Evolutionary conservation across 53 echinoderm and acorn worm genomes (phyloP).

Genomic region (Stichopus horrens): DNA sequence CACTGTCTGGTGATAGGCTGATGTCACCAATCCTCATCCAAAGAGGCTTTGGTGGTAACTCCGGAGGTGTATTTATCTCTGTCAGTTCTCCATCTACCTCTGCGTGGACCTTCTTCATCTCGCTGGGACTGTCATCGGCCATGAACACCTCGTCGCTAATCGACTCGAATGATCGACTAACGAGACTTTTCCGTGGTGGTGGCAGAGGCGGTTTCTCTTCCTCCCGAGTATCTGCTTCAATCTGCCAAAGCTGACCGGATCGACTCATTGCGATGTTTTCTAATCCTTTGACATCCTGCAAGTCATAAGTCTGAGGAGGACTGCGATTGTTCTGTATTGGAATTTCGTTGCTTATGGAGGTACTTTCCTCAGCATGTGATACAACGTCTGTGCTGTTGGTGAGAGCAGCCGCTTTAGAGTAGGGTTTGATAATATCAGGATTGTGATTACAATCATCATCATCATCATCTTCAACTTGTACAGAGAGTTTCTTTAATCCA

Average conservation of each 20-base stretch:
- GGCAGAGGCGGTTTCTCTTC: constrained; percentile 11
- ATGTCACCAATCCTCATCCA: constrained; percentile 42
- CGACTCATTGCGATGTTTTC: not conserved
- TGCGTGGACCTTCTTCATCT: not conserved
- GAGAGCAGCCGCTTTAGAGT: not conserved
- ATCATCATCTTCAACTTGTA: not conserved
- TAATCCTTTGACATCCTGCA: not conserved
- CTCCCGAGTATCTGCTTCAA: not conserved
- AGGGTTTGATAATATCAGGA: not conserved
- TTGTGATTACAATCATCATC: not conserved
- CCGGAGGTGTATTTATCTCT: constrained; percentile 4
- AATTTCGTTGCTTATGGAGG: not conserved
- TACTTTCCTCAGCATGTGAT: not conserved
- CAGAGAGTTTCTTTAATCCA: not conserved
- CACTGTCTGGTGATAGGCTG: not conserved
- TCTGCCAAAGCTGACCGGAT: not conserved
- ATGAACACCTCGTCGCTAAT: constrained; percentile 34
- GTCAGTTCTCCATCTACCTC: not conserved
- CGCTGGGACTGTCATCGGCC: not conserved
- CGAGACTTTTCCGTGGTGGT: not conserved
- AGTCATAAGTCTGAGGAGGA: not conserved
- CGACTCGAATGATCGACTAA: constrained; percentile 8
- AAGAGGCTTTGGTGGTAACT: constrained; percentile 32
- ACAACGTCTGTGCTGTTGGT: not conserved
- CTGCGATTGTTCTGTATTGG: not conserved